Conservation (phyloP, 2,797 vertebrate genomes). For the Rhinichthys osculus region DNA sequence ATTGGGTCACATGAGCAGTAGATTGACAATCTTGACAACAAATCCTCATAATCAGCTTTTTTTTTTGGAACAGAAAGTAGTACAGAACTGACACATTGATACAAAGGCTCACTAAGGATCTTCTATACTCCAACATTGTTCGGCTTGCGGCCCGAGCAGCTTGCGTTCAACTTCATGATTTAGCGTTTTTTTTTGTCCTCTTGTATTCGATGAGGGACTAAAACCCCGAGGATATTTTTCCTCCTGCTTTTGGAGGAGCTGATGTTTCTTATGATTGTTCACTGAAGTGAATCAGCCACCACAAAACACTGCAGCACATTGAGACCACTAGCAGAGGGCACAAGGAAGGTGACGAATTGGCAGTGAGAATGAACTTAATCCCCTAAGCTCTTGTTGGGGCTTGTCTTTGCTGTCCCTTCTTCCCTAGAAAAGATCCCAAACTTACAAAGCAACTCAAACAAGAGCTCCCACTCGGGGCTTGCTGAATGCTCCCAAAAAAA, state of each 20-base stretch:
- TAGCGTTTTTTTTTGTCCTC: conserved; percentile 58
- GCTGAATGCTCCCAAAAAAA: conserved; percentile 36
- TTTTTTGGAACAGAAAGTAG: conserved; percentile 22
- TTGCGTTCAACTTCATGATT: conserved; percentile 60
- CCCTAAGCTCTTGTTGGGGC: conserved; percentile 75
- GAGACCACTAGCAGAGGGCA: conserved; percentile 67
- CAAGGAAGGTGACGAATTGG: conserved; percentile 71
- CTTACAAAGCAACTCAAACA: conserved; percentile 59
- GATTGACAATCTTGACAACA: conserved; percentile 26
- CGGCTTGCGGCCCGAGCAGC: conserved; percentile 30
- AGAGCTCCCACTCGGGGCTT: conserved; percentile 48
- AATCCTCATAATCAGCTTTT: conserved; percentile 29
- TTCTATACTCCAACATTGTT: conserved; percentile 46
- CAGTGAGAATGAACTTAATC: conserved; percentile 80
- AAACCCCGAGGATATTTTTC: conserved; percentile 69
- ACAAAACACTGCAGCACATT: conserved; percentile 69
- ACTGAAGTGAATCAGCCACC: conserved; percentile 68
- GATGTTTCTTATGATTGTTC: conserved; percentile 69
- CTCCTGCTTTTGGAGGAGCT: conserved; percentile 62
- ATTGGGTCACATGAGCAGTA: conserved; percentile 3
- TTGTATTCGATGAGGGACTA: conserved; percentile 57
- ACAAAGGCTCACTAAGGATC: conserved; percentile 44
- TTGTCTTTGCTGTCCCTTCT: conserved; percentile 66
- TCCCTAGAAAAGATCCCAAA: conserved; percentile 51
- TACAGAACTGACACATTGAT: conserved; percentile 37